Conservation (phyloP, 1,140 invertebrate species). For the Harlomillsia oculata region DNA sequence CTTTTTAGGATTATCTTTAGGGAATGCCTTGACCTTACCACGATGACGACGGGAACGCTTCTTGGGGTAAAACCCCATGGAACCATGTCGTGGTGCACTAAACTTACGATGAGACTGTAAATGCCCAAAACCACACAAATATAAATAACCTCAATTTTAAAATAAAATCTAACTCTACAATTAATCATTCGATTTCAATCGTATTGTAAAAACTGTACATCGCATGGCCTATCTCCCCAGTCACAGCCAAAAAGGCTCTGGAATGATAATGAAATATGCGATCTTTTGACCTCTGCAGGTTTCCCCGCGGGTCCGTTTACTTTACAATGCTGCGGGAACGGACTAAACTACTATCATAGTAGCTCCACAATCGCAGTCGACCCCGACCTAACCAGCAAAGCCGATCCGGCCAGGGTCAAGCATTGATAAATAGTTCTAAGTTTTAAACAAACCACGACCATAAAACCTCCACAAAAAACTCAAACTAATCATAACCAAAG, state of each 20-base stretch:
- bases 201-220: constrained; percentile 51
- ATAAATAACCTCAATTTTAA: background rate
- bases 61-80: constrained; percentile 99
- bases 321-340: constrained; percentile 49
- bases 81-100: constrained; percentile 97
- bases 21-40: constrained; percentile 99
- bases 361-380: constrained; percentile 39
- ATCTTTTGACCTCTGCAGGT: constrained; percentile 44
- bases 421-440: too few species aligned
- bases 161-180: background rate
- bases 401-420: constrained; percentile 11
- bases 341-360: constrained; percentile 39
- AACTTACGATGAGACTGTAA: constrained; percentile 99
- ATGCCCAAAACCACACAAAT: constrained; percentile 20
- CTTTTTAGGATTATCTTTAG: constrained; percentile 94
- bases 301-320: constrained; percentile 44
- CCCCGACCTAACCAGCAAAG: background rate
- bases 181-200: too few species aligned
- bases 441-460: too few species aligned
- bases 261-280: constrained; percentile 60
- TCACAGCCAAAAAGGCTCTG: constrained; percentile 56
- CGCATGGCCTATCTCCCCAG: constrained; percentile 60
- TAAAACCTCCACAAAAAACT: too few species aligned
- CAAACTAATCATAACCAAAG: too few species aligned
- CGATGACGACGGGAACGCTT: constrained; percentile 89